Conservation (phyloP, 2,888 invertebrate genomes). For the Stratiomys singularior region DNA sequence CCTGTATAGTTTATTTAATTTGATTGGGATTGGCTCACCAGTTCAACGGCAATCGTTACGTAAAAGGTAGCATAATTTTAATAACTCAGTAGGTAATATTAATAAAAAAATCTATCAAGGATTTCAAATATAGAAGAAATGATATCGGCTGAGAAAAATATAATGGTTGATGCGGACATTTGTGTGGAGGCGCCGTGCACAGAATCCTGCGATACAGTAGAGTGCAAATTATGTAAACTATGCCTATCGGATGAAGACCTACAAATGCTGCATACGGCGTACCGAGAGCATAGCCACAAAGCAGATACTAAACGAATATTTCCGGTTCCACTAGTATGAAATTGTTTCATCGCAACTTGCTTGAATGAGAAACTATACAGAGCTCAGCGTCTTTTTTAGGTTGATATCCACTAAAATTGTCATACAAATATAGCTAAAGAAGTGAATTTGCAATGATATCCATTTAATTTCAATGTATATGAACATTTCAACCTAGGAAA, state of each 20-base stretch:
- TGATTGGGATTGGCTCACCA: slow-evolving; percentile 78
- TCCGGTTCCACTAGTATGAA: slow-evolving; percentile 75
- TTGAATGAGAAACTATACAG: too few relatives aligned
- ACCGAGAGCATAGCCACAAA: slow-evolving; percentile 82
- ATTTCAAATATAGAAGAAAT: slow-evolving; percentile 69
- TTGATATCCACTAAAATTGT: too few relatives aligned
- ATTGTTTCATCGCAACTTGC: too few relatives aligned
- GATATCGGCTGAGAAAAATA: slow-evolving; percentile 81
- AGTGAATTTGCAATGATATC: too few relatives aligned
- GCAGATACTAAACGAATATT: slow-evolving; percentile 84
- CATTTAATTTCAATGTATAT: too few relatives aligned
- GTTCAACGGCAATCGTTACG: slow-evolving; percentile 64
- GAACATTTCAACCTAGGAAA: slow-evolving; percentile 38
- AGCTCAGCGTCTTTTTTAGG: too few relatives aligned
- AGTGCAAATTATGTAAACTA: slow-evolving; percentile 81
- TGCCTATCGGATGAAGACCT: slow-evolving; percentile 75
- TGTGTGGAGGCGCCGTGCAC: slow-evolving; percentile 71
- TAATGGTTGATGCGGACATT: slow-evolving; percentile 77
- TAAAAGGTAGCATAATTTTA: slow-evolving; percentile 60
- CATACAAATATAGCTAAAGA: too few relatives aligned
- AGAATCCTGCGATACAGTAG: slow-evolving; percentile 71
- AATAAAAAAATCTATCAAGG: slow-evolving; percentile 58
- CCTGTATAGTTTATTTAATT: slow-evolving; percentile 80
- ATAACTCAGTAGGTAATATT: not conserved
- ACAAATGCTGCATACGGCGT: slow-evolving; percentile 73